phyloP scores from a whole-genome alignment of 1,140 invertebrate genomes.

The Zaprionus africanus region DNA sequence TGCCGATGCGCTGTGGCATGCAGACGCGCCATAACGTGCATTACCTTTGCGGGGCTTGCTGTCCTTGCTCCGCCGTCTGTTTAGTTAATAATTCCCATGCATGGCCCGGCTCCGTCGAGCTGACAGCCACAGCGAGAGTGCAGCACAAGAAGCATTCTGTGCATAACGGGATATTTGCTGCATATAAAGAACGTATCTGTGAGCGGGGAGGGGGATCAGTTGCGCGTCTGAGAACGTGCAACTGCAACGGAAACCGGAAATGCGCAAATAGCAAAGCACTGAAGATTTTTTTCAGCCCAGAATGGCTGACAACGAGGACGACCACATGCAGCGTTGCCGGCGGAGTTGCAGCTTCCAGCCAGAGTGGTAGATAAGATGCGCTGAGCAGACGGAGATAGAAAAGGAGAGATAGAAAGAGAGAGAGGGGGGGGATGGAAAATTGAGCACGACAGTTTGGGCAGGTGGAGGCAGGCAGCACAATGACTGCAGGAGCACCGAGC shows the following conservation, averaged over 20 bases:
- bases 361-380: constrained; percentile 55
- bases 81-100: constrained; percentile 77
- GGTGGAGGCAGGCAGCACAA: background rate
- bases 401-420: background rate
- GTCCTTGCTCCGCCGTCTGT: constrained; percentile 36
- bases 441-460: background rate
- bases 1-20: constrained; percentile 50
- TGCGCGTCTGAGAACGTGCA: constrained; percentile 52
- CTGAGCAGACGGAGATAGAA: constrained; percentile 19
- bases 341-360: too few species aligned
- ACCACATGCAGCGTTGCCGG: constrained; percentile 60
- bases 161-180: constrained; percentile 75
- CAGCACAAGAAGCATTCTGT: constrained; percentile 52
- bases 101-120: constrained; percentile 45
- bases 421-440: background rate
- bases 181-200: constrained; percentile 70
- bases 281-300: constrained; percentile 73
- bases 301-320: constrained; percentile 32
- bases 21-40: constrained; percentile 48
- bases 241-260: constrained; percentile 79
- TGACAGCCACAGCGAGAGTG: constrained; percentile 3
- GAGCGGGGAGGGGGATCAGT: background rate
- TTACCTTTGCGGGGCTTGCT: constrained; percentile 31
- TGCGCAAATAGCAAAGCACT: constrained; percentile 81
- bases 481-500: background rate